These are phyloP conservation scores for Herpailurus yagouaroundi DNA, from an alignment of 2,113 vertebrate species.

Conservation along the genomic window DNA sequence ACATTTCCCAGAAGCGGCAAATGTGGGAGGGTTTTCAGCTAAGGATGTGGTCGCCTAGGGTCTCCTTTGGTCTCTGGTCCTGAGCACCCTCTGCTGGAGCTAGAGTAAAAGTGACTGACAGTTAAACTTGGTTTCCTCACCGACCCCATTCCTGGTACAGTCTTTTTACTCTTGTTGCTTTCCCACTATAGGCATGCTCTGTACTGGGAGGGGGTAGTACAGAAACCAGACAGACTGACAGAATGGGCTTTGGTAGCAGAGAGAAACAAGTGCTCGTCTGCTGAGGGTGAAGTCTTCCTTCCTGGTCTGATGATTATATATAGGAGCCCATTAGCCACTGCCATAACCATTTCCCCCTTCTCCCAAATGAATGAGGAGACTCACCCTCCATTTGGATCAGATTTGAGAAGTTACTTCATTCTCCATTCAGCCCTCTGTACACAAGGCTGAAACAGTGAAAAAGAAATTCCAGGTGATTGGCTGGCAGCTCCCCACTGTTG, in stretches of 20 bases:
- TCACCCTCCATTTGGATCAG: not conserved
- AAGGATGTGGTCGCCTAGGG: not conserved
- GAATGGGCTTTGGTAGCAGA: not conserved
- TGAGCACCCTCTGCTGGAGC: constrained; percentile 59
- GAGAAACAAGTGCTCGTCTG: not conserved
- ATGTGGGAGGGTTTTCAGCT: constrained; percentile 17
- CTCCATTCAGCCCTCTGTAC: constrained; percentile 11
- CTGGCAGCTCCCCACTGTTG: not conserved
- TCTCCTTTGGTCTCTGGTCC: constrained; percentile 18
- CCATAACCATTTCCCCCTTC: not conserved
- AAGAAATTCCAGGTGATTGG: not conserved
- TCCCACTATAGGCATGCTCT: not conserved
- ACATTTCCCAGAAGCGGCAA: constrained; percentile 33
- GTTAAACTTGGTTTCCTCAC: not conserved
- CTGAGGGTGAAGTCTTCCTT: not conserved
- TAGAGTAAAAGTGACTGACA: constrained; percentile 1
- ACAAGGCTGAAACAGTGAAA: constrained; percentile 1
- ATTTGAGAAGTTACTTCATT: constrained; percentile 32
- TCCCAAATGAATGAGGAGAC: not conserved
- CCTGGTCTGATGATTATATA: not conserved
- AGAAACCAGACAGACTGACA: not conserved
- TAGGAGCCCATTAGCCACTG: not conserved
- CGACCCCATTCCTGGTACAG: not conserved
- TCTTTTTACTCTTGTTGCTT: not conserved
- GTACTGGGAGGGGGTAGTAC: not conserved